phyloP scores from a whole-genome alignment of 2,888 invertebrate genomes.

The Pocota personata region DNA sequence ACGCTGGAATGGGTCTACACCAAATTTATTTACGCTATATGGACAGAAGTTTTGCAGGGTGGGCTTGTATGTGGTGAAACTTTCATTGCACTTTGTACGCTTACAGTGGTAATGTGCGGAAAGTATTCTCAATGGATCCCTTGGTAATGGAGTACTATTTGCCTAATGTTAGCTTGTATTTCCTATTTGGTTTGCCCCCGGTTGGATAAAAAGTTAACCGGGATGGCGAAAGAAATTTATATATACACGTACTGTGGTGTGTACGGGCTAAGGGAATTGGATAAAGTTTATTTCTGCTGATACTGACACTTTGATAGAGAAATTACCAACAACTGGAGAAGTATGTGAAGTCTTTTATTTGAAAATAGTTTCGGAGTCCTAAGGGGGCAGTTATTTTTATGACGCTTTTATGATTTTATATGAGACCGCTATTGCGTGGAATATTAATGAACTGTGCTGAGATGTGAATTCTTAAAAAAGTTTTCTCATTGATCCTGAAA shows the following conservation, averaged over 20 bases:
- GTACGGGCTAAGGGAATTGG: conserved; percentile 15
- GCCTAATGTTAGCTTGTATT: conserved; percentile 16
- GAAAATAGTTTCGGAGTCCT: conserved; percentile 1
- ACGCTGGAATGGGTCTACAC: neutral
- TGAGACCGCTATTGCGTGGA: neutral
- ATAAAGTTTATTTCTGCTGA: conserved; percentile 27
- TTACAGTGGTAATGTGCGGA: conserved; percentile 14
- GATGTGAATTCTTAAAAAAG: neutral
- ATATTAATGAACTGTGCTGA: neutral
- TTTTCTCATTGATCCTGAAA: neutral
- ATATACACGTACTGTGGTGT: neutral
- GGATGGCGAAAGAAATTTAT: neutral
- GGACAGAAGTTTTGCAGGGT: neutral
- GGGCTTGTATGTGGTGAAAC: conserved; percentile 9
- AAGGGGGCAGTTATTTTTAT: conserved; percentile 1
- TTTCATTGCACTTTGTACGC: neutral
- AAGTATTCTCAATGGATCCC: conserved; percentile 3
- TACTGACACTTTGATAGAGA: conserved; percentile 18
- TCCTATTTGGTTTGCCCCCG: conserved; percentile 5
- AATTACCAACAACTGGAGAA: neutral
- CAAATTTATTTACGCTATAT: conserved; percentile 13
- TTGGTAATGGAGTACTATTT: conserved; percentile 22
- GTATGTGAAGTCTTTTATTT: neutral
- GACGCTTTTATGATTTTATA: conserved; percentile 16
- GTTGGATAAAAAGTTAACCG: conserved; percentile 11